Evolutionary conservation across 1,140 invertebrate genomes (phyloP).

Genomic region (Zaprionus nigranus): DNA sequence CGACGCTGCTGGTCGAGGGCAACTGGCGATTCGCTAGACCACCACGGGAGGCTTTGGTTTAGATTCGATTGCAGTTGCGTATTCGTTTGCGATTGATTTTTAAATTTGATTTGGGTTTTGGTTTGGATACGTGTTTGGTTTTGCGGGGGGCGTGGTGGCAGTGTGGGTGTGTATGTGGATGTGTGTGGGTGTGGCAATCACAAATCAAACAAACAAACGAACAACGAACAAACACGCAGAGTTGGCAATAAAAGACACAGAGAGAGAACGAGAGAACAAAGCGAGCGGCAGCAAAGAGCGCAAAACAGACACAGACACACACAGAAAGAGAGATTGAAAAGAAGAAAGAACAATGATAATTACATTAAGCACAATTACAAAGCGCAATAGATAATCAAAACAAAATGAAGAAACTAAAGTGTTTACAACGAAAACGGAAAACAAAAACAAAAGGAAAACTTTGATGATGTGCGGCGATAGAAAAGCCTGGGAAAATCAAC

Average conservation of each 20-base stretch:
- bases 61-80: conserved; percentile 53
- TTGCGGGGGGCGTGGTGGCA: conserved; percentile 62
- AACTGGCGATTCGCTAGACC: conserved; percentile 87
- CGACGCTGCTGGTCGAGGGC: conserved; percentile 78
- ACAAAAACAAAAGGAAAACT: conserved; percentile 16
- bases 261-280: conserved; percentile 46
- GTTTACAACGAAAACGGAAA: conserved; percentile 15
- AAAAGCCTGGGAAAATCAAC: conserved; percentile 15
- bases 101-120: conserved; percentile 39
- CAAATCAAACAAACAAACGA: conserved; percentile 68
- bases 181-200: conserved; percentile 64
- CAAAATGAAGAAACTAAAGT: conserved; percentile 11
- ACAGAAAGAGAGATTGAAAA: conserved; percentile 62
- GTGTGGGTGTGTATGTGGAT: conserved; percentile 42
- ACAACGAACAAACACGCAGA: conserved; percentile 58
- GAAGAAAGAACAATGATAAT: conserved; percentile 45
- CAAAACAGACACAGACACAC: conserved; percentile 24
- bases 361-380: conserved; percentile 66
- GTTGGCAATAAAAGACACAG: conserved; percentile 53
- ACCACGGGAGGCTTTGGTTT: conserved; percentile 86
- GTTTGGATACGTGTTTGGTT: conserved; percentile 38
- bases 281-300: conserved; percentile 36
- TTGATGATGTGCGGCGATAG: conserved; percentile 34
- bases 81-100: conserved; percentile 25
- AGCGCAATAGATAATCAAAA: conserved; percentile 30